These are phyloP conservation scores for Glyptemys insculpta DNA, from an alignment of 2,797 vertebrate genomes.

Conservation along the genomic window DNA sequence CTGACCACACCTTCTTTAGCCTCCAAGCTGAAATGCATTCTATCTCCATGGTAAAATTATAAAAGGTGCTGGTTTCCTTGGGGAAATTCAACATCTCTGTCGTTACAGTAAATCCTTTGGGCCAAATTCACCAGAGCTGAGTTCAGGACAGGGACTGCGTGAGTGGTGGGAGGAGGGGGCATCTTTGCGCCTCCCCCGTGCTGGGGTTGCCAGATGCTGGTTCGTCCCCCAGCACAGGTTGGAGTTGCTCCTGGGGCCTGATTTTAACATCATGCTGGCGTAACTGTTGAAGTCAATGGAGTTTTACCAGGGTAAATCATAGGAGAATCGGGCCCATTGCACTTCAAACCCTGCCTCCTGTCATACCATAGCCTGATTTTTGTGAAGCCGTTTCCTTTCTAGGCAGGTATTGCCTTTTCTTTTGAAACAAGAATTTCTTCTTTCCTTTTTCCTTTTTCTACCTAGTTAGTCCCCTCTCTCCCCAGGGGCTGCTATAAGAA, in stretches of 20 bases:
- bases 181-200: neutral
- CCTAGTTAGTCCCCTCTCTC: neutral
- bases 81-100: neutral
- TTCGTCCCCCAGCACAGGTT: neutral
- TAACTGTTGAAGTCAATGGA: neutral
- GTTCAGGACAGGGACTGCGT: neutral
- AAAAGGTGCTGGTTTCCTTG: neutral
- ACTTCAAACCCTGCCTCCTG: neutral
- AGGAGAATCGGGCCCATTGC: neutral
- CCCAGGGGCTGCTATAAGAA: conserved; percentile 4
- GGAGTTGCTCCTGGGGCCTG: neutral
- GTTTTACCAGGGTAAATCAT: neutral
- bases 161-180: neutral
- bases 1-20: neutral
- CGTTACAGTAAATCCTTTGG: neutral
- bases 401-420: neutral
- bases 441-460: conserved; percentile 40
- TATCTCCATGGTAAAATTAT: neutral
- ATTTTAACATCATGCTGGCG: neutral
- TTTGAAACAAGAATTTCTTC: neutral
- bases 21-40: neutral
- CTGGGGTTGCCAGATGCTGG: neutral
- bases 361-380: neutral
- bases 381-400: conserved; percentile 34
- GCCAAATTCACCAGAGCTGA: neutral